These are phyloP conservation scores for Merops nubicus DNA, from an alignment of 2,113 vertebrate species.

Conservation along the genomic window DNA sequence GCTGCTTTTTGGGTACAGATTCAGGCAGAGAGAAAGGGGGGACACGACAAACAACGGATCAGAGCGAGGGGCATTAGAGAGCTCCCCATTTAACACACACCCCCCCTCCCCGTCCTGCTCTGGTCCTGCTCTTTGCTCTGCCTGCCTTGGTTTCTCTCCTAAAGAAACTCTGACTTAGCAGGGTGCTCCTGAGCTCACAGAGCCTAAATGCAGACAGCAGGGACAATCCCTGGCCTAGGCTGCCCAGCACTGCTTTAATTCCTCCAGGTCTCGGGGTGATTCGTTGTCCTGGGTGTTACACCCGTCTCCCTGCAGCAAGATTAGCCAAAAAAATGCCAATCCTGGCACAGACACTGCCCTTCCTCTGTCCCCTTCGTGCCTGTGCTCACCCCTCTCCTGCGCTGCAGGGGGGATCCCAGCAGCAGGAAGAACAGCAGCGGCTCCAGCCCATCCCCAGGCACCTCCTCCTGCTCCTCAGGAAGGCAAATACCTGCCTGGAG, in stretches of 20 bases:
- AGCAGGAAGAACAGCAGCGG: not conserved
- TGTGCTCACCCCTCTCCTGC: rapidly evolving
- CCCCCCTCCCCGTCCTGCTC: not conserved
- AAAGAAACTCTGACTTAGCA: not conserved
- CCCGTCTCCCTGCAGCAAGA: not conserved
- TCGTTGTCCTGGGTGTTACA: rapidly evolving
- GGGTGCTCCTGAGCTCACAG: not conserved
- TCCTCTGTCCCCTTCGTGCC: too few relatives aligned
- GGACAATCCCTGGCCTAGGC: not conserved
- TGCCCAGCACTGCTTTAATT: not conserved
- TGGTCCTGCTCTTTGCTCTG: not conserved
- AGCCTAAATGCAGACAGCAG: not conserved
- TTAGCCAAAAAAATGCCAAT: not conserved
- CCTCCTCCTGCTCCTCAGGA: not conserved
- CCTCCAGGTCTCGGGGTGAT: not conserved
- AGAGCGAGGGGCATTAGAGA: not conserved
- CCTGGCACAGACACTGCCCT: rapidly evolving
- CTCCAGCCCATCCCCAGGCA: rapidly evolving
- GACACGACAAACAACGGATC: not conserved
- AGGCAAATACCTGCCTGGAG: not conserved
- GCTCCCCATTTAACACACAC: not conserved
- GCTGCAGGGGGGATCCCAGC: rapidly evolving
- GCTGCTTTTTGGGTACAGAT: not conserved
- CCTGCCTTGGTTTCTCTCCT: not conserved
- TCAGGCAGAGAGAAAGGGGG: not conserved